Evolutionary conservation across 2,888 invertebrate species (phyloP).

Genomic region (Lithophane semibrunnea): DNA sequence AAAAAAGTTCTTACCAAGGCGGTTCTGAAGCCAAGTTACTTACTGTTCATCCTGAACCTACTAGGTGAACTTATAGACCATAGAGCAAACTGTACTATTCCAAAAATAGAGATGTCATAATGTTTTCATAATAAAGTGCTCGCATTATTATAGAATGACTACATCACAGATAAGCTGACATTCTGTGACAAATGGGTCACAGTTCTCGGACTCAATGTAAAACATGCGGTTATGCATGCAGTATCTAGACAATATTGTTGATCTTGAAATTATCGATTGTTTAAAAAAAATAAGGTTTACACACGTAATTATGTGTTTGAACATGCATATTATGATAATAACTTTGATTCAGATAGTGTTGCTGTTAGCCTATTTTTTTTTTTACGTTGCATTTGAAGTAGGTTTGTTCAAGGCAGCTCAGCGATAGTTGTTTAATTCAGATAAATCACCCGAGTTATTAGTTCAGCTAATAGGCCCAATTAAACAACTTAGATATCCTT

Average conservation of each 20-base stretch:
- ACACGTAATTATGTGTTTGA: slow-evolving; percentile 9
- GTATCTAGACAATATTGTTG: slow-evolving; percentile 10
- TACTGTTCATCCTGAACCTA: background rate
- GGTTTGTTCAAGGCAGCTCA: background rate
- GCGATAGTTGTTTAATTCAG: background rate
- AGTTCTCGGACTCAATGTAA: slow-evolving; percentile 42
- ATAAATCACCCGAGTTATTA: background rate
- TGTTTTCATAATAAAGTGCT: slow-evolving; percentile 52
- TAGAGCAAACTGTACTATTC: slow-evolving; percentile 14
- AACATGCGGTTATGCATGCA: slow-evolving; percentile 43
- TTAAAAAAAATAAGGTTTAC: slow-evolving; percentile 15
- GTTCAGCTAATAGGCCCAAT: background rate
- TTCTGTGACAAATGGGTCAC: slow-evolving; percentile 54
- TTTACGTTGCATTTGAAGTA: background rate
- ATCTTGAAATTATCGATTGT: slow-evolving; percentile 12
- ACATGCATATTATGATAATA: slow-evolving; percentile 3
- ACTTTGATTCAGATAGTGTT: background rate
- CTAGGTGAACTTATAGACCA: background rate
- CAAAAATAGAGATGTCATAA: slow-evolving; percentile 53
- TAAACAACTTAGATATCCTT: background rate
- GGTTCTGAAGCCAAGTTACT: background rate
- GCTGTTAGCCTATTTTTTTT: slow-evolving; percentile 25
- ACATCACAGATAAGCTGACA: slow-evolving; percentile 55
- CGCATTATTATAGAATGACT: slow-evolving; percentile 47
- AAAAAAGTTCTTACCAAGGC: background rate